A percentile compares a stretch with the other conserved stretches of the same genome.
Evolutionary conservation across 2,888 invertebrate genomes (phyloP).

Genomic region (Arge pagana): DNA sequence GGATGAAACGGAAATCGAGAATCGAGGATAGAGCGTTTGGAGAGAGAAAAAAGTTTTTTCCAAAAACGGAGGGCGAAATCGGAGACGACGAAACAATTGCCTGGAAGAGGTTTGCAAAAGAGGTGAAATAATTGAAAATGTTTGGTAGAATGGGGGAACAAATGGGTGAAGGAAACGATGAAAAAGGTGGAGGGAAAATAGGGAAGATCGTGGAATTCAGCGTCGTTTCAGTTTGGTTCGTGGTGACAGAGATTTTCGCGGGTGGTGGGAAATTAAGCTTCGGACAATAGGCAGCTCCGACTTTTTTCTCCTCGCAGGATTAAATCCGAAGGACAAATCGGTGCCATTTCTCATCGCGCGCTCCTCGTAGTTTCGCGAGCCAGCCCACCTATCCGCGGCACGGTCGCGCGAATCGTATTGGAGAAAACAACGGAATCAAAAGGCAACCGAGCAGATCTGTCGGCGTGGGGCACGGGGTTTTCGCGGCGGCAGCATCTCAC

Average conservation of each 20-base stretch:
- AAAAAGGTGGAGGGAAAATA: conserved; percentile 1
- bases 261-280: conserved; percentile 4
- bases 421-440: conserved; percentile 11
- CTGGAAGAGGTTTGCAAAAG: no score
- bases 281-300: conserved; percentile 15
- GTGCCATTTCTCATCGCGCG: conserved; percentile 14
- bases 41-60: not conserved
- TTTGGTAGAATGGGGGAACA: no score
- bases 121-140: no score
- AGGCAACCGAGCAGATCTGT: not conserved
- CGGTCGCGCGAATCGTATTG: not conserved
- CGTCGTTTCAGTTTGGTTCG: not conserved
- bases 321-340: conserved; percentile 4
- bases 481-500: not conserved
- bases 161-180: no score
- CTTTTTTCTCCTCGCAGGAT: conserved; percentile 13
- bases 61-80: no score
- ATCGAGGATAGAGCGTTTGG: no score
- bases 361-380: not conserved
- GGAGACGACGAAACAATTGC: no score
- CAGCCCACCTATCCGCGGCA: not conserved
- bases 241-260: not conserved
- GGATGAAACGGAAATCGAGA: not conserved
- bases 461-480: not conserved
- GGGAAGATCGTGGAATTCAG: not conserved